phyloP scores from a whole-genome alignment of 35 echinoderm and acorn worm genomes.

The Lytechinus variegatus region DNA sequence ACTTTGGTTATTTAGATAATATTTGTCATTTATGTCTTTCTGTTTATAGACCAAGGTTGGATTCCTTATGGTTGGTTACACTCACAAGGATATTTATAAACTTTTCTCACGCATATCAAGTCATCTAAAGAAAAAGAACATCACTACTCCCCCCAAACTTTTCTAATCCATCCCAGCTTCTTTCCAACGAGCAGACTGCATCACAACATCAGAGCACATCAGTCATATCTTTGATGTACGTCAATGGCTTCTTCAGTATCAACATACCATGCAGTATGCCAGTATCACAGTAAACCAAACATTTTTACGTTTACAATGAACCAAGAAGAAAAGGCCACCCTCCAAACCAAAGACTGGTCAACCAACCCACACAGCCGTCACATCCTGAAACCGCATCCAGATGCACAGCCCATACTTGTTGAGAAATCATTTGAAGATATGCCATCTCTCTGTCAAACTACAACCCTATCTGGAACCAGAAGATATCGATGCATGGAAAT shows the following conservation, averaged over 20 bases:
- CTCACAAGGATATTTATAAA: slow-evolving; percentile 57
- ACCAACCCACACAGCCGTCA: background rate
- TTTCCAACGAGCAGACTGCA: background rate
- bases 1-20: no score
- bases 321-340: slow-evolving; percentile 3
- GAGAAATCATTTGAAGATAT: background rate
- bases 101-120: slow-evolving; percentile 55
- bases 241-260: slow-evolving; percentile 41
- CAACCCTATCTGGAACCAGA: background rate
- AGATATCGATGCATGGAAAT: background rate
- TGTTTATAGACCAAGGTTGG: slow-evolving; percentile 49
- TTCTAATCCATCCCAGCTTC: background rate
- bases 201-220: slow-evolving; percentile 30
- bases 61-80: slow-evolving; percentile 65
- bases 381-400: background rate
- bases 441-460: background rate
- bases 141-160: slow-evolving; percentile 48
- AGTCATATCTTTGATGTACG: background rate
- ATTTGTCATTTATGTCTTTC: no score
- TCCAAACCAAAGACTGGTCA: slow-evolving; percentile 17
- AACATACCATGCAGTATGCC: background rate
- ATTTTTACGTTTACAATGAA: slow-evolving; percentile 50
- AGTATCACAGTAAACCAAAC: slow-evolving; percentile 57
- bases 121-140: background rate
- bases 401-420: background rate